Evolutionary conservation across 2,888 invertebrate species (phyloP).

Genomic region (Drosophila villosipedis): DNA sequence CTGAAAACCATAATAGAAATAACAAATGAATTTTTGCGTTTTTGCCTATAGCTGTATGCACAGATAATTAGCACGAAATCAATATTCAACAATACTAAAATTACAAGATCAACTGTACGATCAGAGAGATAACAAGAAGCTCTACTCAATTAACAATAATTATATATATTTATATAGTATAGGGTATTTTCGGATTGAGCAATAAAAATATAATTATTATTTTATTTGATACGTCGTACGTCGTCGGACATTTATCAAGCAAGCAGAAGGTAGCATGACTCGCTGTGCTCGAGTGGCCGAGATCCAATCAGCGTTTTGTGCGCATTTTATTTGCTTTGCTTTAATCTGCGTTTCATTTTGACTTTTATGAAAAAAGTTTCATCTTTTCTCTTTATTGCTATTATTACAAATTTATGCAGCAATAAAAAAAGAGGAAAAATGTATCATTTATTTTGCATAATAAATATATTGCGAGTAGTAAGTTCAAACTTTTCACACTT

Average conservation of each 20-base stretch:
- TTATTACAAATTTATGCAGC: conserved; percentile 55
- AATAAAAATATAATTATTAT: neutral
- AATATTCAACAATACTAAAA: neutral
- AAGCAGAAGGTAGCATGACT: conserved; percentile 11
- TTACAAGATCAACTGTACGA: neutral
- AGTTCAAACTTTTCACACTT: conserved; percentile 21
- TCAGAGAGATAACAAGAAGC: neutral
- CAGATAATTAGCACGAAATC: neutral
- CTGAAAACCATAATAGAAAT: neutral
- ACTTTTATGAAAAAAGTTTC: conserved; percentile 58
- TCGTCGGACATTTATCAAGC: conserved; percentile 19
- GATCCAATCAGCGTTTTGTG: conserved; percentile 40
- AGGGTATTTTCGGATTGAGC: conserved; percentile 7
- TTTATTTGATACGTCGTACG: neutral
- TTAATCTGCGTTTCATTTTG: conserved; percentile 35
- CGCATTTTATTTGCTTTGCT: conserved; percentile 34
- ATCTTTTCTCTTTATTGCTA: conserved; percentile 28
- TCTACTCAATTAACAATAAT: neutral
- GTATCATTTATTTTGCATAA: conserved; percentile 63
- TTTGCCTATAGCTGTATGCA: neutral
- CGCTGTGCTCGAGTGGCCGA: conserved; percentile 29
- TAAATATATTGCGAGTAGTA: conserved; percentile 42
- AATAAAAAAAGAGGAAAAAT: conserved; percentile 21
- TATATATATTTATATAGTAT: neutral
- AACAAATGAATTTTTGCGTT: too few relatives aligned